Base-by-base conservation (phyloP, 1,140 invertebrate species). In the Cecropterus lyciades region DNA sequence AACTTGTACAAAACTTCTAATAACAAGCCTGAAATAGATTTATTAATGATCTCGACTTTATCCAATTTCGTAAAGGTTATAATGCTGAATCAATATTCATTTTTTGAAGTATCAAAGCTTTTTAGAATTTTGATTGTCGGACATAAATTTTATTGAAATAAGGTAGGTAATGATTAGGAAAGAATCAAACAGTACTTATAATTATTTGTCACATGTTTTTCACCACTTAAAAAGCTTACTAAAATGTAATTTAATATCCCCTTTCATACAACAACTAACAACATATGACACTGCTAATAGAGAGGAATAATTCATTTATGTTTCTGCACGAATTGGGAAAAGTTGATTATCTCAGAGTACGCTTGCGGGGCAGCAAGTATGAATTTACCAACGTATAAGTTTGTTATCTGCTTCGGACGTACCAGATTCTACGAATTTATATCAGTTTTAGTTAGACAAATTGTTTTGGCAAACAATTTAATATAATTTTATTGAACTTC, bases 1-100 rank as follows among this genome's bases (percentile, higher is more conserved):
- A 17, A 55, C 30, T 42, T 46, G 13, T 59, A 27, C 13, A 59
- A n/a, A 59, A 16, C 10, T 48, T 16, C 37, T 11, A 56, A 42
- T 56, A 11, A 56, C 6, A 43, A 11, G 24, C 30, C 51, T 11
- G 14, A 27, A 37, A 37, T 53, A 53, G n/a, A 52, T n/a, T 33
- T 16, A 13, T n/a, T 9, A 40, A 40, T 45, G 16, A 20, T 48
- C 16, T 11, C 16, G 6, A 40, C 11, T 13, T 40, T n/a, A 40
- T 1, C 37, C 5, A 1, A 43, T 43, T 43, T 14, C 13, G 2
- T 43, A 43, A 11, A 37, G 33, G 33, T n/a, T 1, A 37, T 7
- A 30, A 30, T 8, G 11, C 33, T 3, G 33, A 37, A 11, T n/a
- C 33, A 37, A 37, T 37, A 37, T n/a, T 10, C 2, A 11, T 37